phyloP scores from a whole-genome alignment of 2,113 vertebrate species.

The Python bivittatus region DNA sequence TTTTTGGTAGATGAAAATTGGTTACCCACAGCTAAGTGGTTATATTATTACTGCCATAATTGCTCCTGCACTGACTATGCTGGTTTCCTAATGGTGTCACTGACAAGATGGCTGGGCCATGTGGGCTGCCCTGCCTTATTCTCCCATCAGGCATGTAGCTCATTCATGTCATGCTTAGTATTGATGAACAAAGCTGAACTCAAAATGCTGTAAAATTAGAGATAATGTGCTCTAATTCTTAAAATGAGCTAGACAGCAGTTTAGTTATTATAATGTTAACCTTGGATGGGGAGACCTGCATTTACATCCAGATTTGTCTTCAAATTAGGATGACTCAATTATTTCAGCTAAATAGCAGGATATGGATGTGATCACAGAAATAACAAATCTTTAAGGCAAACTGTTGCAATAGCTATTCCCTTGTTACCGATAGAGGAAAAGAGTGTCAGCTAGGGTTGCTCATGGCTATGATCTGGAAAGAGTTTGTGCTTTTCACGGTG shows the following conservation, averaged over 20 bases:
- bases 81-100: neutral
- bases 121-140: neutral
- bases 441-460: neutral
- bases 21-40: neutral
- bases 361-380: neutral
- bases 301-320: neutral
- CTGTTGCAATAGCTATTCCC: neutral
- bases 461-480: neutral
- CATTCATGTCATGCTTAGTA: neutral
- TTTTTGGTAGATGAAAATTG: neutral
- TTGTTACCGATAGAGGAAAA: neutral
- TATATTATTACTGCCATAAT: neutral
- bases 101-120: neutral
- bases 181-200: neutral
- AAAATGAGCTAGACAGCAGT: neutral
- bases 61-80: neutral
- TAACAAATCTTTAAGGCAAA: neutral
- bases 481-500: neutral
- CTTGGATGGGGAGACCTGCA: neutral
- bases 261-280: neutral
- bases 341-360: too few species aligned
- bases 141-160: neutral
- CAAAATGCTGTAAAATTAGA: neutral
- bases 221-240: too few species aligned
- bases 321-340: neutral